Percentiles rank a stretch among this genome's conserved stretches.
Conservation (phyloP, 2,888 invertebrate species). For the Hemaris fuciformis region DNA sequence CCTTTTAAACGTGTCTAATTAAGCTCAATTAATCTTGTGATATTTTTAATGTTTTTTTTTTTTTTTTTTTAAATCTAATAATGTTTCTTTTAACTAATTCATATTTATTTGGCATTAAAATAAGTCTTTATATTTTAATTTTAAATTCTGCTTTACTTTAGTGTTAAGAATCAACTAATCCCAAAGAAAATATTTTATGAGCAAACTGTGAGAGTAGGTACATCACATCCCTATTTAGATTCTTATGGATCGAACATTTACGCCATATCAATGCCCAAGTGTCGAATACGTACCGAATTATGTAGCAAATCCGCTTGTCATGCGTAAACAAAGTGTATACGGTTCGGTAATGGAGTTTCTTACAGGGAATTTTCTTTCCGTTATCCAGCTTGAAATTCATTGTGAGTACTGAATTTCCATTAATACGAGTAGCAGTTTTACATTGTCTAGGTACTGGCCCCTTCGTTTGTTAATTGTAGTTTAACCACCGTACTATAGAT, state of each 20-base stretch:
- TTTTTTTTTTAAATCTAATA: no score
- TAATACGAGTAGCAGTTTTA: no score
- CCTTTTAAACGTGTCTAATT: no score
- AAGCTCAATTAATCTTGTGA: no score
- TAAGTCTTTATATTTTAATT: background rate
- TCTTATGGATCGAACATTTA: slow-evolving; percentile 12
- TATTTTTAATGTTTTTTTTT: no score
- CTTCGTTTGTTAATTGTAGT: no score
- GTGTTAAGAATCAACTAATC: background rate
- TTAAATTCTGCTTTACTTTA: background rate
- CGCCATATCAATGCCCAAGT: background rate
- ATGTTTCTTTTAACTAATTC: background rate
- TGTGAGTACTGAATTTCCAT: background rate
- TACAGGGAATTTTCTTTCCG: slow-evolving; percentile 2
- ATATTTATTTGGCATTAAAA: background rate
- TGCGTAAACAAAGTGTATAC: slow-evolving; percentile 25
- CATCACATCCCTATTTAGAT: background rate
- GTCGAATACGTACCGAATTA: slow-evolving; percentile 14
- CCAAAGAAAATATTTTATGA: background rate
- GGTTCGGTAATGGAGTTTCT: slow-evolving; percentile 13
- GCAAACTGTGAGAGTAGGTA: background rate
- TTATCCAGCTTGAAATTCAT: slow-evolving; percentile 19
- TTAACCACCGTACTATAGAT: no score
- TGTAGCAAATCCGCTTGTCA: slow-evolving; percentile 26
- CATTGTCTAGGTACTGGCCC: no score